These are phyloP conservation scores for Patella caerulea DNA, from an alignment of 2,888 invertebrate genomes.

Conservation along the genomic window DNA sequence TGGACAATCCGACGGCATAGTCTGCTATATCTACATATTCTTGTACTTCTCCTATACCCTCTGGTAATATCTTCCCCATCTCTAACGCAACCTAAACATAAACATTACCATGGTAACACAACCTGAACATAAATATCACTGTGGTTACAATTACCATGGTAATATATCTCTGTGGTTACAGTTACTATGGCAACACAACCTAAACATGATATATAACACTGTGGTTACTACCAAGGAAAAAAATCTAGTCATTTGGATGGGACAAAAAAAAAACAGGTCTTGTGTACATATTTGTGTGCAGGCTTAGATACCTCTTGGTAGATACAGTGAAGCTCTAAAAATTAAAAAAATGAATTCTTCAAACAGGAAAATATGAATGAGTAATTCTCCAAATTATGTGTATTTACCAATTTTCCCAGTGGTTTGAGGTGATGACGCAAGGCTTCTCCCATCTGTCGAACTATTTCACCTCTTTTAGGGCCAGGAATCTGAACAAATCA, in stretches of 20 bases:
- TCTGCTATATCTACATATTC: conserved; percentile 86
- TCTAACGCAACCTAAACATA: conserved; percentile 83
- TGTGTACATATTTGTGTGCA: too few species aligned
- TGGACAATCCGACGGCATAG: conserved; percentile 94
- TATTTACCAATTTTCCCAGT: conserved; percentile 84
- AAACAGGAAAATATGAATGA: too few species aligned
- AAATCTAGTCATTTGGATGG: too few species aligned
- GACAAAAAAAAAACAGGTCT: too few species aligned
- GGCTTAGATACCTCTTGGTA: too few species aligned
- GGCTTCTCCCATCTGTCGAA: conserved; percentile 96
- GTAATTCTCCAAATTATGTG: too few species aligned
- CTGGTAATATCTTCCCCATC: conserved; percentile 98
- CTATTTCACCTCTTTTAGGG: conserved; percentile 94
- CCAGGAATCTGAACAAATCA: conserved; percentile 79
- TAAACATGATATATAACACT: background rate
- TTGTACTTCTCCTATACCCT: conserved; percentile 85
- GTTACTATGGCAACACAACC: background rate
- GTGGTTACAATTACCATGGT: too few species aligned
- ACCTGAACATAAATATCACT: background rate
- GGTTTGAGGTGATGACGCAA: conserved; percentile 88
- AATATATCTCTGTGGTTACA: too few species aligned
- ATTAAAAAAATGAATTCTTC: too few species aligned
- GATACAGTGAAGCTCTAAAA: too few species aligned
- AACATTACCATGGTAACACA: background rate
- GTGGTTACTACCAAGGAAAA: background rate